phyloP scores from a whole-genome alignment of 2,113 vertebrate genomes.

The Laticauda colubrina region DNA sequence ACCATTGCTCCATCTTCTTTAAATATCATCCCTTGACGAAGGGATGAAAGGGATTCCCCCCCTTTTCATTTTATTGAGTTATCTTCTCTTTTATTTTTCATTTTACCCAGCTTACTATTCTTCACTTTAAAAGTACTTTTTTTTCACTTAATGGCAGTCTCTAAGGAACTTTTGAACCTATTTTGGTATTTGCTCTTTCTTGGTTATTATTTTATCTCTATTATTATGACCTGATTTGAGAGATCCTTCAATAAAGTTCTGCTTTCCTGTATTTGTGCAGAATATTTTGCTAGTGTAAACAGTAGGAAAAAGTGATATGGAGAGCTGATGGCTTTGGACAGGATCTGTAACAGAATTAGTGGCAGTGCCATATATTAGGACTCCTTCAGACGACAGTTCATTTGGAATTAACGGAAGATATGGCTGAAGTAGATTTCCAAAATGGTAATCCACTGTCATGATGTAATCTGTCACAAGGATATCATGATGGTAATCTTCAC shows the following conservation, averaged over 20 bases:
- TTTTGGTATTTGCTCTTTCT: slow-evolving; percentile 29
- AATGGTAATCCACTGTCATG: slow-evolving; percentile 30
- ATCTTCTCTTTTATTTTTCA: slow-evolving; percentile 9
- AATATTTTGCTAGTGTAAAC: slow-evolving; percentile 31
- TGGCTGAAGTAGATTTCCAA: slow-evolving; percentile 30
- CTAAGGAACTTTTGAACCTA: slow-evolving; percentile 23
- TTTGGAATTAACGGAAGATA: slow-evolving; percentile 39
- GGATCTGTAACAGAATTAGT: slow-evolving; percentile 48
- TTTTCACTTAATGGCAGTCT: slow-evolving; percentile 18
- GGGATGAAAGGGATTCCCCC: not conserved
- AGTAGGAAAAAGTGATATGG: slow-evolving; percentile 27
- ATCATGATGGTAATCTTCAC: not conserved
- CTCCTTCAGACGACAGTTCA: slow-evolving; percentile 34
- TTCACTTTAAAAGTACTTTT: slow-evolving; percentile 3
- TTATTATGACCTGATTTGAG: slow-evolving; percentile 3
- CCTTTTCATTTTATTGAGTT: slow-evolving; percentile 4
- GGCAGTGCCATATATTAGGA: slow-evolving; percentile 32
- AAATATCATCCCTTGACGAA: not conserved
- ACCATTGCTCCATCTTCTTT: slow-evolving; percentile 3
- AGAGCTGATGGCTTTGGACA: slow-evolving; percentile 52
- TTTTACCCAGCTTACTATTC: slow-evolving; percentile 31
- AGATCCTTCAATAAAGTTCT: slow-evolving; percentile 16
- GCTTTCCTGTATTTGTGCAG: slow-evolving; percentile 31
- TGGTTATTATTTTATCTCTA: slow-evolving; percentile 28
- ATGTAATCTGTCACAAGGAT: slow-evolving; percentile 28